phyloP scores from a whole-genome alignment of 2,888 invertebrate species.

The Stenchaetothrips biformis region DNA sequence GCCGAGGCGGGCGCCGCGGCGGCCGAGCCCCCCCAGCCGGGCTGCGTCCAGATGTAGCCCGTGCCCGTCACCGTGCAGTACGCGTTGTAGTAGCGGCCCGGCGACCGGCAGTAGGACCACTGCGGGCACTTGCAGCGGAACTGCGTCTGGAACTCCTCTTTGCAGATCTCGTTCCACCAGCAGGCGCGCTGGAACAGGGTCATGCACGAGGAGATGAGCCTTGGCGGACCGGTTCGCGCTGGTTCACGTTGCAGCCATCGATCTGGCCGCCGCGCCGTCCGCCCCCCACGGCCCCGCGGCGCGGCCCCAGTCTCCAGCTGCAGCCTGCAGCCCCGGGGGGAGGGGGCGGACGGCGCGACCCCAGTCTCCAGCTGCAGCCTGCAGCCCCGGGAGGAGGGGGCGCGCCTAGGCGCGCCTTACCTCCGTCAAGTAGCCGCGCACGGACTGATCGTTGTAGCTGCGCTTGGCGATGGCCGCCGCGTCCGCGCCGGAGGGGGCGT shows the following conservation, averaged over 20 bases:
- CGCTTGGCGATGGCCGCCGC: conserved; percentile 50
- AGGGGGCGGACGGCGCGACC: no score
- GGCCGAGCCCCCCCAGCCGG: not conserved
- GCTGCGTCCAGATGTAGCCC: conserved; percentile 22
- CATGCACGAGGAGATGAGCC: no score
- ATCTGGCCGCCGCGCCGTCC: no score
- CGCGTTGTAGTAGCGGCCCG: conserved; percentile 69
- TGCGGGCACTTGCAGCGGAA: conserved; percentile 84
- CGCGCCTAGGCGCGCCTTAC: no score
- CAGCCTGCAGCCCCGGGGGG: no score
- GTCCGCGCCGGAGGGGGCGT: not conserved
- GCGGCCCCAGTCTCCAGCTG: no score
- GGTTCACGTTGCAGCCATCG: no score
- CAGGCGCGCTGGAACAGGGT: conserved; percentile 67
- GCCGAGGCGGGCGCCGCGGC: not conserved
- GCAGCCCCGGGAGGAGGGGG: no score
- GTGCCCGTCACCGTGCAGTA: conserved; percentile 73
- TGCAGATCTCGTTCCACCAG: conserved; percentile 92
- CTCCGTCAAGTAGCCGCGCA: conserved; percentile 77
- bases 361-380: no score
- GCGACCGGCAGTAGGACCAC: conserved; percentile 83
- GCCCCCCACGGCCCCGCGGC: no score
- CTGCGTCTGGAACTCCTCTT: conserved; percentile 81
- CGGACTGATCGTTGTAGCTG: conserved; percentile 74
- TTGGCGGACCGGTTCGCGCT: no score